Conservation (phyloP, 92 coral and sea anemone species). For the Paragorgia papillata region DNA sequence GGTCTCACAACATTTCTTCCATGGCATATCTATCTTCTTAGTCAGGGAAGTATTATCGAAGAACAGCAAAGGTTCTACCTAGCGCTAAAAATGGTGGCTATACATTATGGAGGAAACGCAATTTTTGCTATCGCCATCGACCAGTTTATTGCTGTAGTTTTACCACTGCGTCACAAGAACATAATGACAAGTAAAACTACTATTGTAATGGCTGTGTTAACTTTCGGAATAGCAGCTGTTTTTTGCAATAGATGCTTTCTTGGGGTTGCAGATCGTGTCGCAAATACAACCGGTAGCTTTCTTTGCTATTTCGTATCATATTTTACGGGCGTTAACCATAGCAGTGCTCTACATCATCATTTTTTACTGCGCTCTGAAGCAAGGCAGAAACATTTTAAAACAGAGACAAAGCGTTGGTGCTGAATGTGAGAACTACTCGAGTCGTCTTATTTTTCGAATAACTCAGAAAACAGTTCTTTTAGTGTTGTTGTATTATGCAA, state of each 20-base stretch:
- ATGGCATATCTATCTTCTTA: background rate
- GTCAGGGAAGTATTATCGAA: background rate
- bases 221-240: background rate
- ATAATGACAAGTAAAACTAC: constrained; percentile 1
- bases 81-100: background rate
- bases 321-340: background rate
- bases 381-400: constrained; percentile 1
- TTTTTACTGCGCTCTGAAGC: constrained; percentile 5
- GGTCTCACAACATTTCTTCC: background rate
- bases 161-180: background rate
- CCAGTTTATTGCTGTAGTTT: constrained; percentile 9
- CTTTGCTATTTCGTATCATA: background rate
- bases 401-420: background rate
- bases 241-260: too few relatives aligned
- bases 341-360: constrained; percentile 15
- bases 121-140: background rate
- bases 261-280: too few relatives aligned
- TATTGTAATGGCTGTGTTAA: background rate
- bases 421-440: background rate
- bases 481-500: constrained; percentile 21
- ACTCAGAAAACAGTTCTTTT: constrained; percentile 6
- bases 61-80: background rate
- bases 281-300: background rate
- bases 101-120: background rate
- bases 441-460: constrained; percentile 1